Evolutionary conservation across 2,113 vertebrate genomes (phyloP).

Genomic region (Climacteris rufus): DNA sequence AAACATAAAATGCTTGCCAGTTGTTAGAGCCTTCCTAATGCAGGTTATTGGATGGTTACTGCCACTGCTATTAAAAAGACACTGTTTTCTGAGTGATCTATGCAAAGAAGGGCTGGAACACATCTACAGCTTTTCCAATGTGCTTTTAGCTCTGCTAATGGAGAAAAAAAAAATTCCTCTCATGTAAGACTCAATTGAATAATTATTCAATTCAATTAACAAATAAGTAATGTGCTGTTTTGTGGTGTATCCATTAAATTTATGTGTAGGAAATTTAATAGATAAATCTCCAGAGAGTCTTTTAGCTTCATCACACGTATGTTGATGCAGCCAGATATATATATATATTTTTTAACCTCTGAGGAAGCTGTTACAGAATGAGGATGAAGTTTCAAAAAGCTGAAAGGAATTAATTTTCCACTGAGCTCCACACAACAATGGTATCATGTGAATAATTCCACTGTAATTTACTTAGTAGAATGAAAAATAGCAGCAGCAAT

Average conservation of each 20-base stretch:
- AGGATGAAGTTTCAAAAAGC: not conserved
- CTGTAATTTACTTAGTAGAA: not conserved
- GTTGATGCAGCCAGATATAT: not conserved
- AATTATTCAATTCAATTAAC: slow-evolving; percentile 38
- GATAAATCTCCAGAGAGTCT: not conserved
- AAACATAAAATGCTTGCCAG: not conserved
- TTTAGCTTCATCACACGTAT: not conserved
- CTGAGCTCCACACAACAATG: not conserved
- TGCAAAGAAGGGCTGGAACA: not conserved
- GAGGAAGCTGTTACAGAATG: not conserved
- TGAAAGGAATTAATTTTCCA: not conserved
- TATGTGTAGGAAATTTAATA: not conserved
- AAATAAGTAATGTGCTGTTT: not conserved
- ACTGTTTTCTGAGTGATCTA: not conserved
- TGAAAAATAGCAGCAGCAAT: not conserved
- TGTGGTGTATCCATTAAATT: not conserved
- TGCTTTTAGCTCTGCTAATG: slow-evolving; percentile 11
- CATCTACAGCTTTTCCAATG: not conserved
- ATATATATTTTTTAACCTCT: not conserved
- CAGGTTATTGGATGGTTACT: slow-evolving; percentile 12
- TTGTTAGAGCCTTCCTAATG: not conserved
- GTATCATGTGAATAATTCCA: not conserved
- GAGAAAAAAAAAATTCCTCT: not conserved
- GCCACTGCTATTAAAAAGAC: slow-evolving; percentile 13
- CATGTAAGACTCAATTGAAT: not conserved